Conservation (phyloP, 2,113 vertebrate species). For the Hassar affinis region DNA sequence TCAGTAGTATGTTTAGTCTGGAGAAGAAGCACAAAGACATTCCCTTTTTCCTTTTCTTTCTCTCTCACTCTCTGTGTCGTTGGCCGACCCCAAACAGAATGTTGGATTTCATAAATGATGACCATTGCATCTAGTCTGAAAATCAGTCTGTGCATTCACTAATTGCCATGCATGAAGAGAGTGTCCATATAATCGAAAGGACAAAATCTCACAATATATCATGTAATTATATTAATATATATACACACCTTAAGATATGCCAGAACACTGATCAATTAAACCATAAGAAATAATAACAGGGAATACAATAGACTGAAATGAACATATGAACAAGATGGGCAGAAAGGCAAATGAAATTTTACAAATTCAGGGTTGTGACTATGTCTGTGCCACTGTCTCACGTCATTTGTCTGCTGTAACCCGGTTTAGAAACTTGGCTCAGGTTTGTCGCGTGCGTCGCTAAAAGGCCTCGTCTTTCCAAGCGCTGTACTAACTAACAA, state of each 20-base stretch:
- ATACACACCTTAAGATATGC: not conserved
- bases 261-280: not conserved
- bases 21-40: slow-evolving; percentile 19
- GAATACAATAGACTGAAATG: not conserved
- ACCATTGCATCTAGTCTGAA: not conserved
- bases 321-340: slow-evolving; percentile 21
- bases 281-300: not conserved
- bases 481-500: slow-evolving; percentile 75
- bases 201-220: not conserved
- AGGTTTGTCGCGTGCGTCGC: slow-evolving; percentile 52
- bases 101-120: not conserved
- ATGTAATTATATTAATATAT: not conserved
- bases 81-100: not conserved
- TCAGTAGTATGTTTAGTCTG: slow-evolving; percentile 46
- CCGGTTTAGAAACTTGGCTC: slow-evolving; percentile 71
- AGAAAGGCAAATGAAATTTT: slow-evolving; percentile 31
- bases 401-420: slow-evolving; percentile 57
- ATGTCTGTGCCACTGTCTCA: slow-evolving; percentile 37
- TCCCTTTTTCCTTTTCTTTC: not conserved
- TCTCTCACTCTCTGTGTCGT: not conserved
- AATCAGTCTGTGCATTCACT: not conserved
- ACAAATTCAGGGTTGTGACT: slow-evolving; percentile 62
- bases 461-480: slow-evolving; percentile 59
- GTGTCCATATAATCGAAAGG: not conserved
- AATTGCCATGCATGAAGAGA: not conserved